Percentiles rank a stretch among this genome's conserved stretches.
Evolutionary conservation across 2,888 invertebrate genomes (phyloP).

Genomic region (Plemyria rubiginata): DNA sequence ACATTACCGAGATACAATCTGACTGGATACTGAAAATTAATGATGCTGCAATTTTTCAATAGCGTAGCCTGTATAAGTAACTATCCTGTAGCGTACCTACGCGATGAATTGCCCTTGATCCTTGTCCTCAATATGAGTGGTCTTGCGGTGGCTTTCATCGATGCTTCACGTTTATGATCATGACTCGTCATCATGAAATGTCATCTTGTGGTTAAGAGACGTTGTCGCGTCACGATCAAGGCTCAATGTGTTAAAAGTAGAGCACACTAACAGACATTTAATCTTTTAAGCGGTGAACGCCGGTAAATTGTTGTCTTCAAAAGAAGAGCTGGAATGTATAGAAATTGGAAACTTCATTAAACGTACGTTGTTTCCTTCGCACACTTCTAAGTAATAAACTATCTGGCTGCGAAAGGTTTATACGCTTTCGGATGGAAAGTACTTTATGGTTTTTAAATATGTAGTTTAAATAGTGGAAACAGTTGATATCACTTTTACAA

Average conservation of each 20-base stretch:
- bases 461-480: too few relatives aligned
- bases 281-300: conserved; percentile 11
- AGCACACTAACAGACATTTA: conserved; percentile 10
- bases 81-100: conserved; percentile 15
- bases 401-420: conserved; percentile 9
- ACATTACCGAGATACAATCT: conserved; percentile 28
- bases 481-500: too few relatives aligned
- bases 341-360: conserved; percentile 8
- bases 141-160: conserved; percentile 45
- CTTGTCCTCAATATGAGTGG: conserved; percentile 35
- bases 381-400: not conserved
- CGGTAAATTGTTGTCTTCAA: conserved; percentile 8
- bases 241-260: conserved; percentile 21
- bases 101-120: conserved; percentile 34
- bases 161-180: conserved; percentile 42
- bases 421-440: conserved; percentile 13
- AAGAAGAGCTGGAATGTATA: conserved; percentile 3
- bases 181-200: conserved; percentile 47
- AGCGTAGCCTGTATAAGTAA: too few relatives aligned
- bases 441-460: too few relatives aligned
- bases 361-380: conserved; percentile 9
- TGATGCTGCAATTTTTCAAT: conserved; percentile 16
- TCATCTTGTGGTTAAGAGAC: conserved; percentile 46
- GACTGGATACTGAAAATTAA: conserved; percentile 22
- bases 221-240: conserved; percentile 47